Evolutionary conservation across 2,797 vertebrate genomes (phyloP), one percentile per base, ranked within the genome.

Genomic region (Anas georgica): DNA sequence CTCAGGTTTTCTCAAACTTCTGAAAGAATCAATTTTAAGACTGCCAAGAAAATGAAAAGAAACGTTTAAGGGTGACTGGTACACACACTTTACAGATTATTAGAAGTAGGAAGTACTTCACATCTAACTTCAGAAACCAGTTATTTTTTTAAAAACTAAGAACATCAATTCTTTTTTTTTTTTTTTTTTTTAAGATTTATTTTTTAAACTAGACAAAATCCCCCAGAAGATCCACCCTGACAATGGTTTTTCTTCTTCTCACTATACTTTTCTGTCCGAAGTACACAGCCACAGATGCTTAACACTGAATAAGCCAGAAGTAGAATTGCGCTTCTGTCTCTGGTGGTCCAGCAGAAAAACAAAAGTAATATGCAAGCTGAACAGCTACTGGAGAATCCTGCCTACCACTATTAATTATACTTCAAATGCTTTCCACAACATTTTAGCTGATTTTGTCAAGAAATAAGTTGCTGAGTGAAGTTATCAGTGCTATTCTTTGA

Each of bases 1-100:
- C 76, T 97, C 97, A 39, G 97, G 96, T 92, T 95, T 97, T 64
- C 93, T 95, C 90, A 97, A 1, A n/a, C 95, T 97, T 91, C 94
- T 96, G 72, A 96, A 94, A 77, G 95, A 97, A 88, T 94, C 93
- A 72, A 96, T 73, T 73, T 96, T 97, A 94, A 97, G 94, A 95
- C 96, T 97, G 94, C 14, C 83, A 97, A 96, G 29, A 91, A 77
- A 97, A 91, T 45, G 55, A 86, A 88, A 87, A 28, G 87, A 88
- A 64, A 83, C 0, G 2, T 66, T 80, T 91, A 56, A 75, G 29
- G 15, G 75, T 45, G 21, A 91, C 56, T n/a, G 18, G 43, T 60
- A 79, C 3, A 56, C 5, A 48, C 13, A 56, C 8, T 62, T 69
- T 1, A 73, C 5, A 35, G 28, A 29, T 15, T 41, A 79, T 56